Evolutionary conservation across 2,888 invertebrate genomes (phyloP).

Genomic region (Incurvaria masculella): DNA sequence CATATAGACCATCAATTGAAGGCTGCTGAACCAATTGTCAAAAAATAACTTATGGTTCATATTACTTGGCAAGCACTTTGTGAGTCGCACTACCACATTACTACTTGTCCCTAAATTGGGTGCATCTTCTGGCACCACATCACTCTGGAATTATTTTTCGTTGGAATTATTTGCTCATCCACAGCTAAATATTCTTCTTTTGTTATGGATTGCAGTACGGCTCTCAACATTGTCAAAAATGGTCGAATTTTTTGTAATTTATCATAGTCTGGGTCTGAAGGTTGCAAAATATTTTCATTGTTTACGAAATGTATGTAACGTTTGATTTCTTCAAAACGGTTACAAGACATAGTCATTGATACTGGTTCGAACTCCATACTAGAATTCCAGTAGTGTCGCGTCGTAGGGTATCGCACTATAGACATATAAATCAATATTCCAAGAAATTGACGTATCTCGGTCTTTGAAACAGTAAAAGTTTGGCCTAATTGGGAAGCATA

Average conservation of each 20-base stretch:
- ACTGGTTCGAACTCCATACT: constrained; percentile 5
- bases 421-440: constrained; percentile 11
- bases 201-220: constrained; percentile 10
- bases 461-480: background rate
- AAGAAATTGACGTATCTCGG: constrained; percentile 8
- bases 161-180: constrained; percentile 21
- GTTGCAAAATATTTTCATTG: constrained; percentile 5
- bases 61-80: constrained; percentile 12
- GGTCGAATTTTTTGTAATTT: constrained; percentile 17
- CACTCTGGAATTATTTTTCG: constrained; percentile 13
- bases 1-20: constrained; percentile 12
- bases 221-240: constrained; percentile 6
- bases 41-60: constrained; percentile 16
- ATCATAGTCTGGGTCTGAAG: constrained; percentile 12
- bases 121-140: background rate
- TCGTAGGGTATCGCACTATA: constrained; percentile 11
- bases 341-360: constrained; percentile 12
- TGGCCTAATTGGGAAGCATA: constrained; percentile 7
- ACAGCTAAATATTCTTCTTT: constrained; percentile 18
- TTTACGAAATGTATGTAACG: constrained; percentile 11
- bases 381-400: constrained; percentile 7
- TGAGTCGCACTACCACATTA: constrained; percentile 11
- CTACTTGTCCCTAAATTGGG: constrained; percentile 11
- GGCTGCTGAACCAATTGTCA: constrained; percentile 17
- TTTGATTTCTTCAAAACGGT: constrained; percentile 14